Evolutionary conservation across 2,888 invertebrate genomes (phyloP).

Genomic region (Acheta domesticus): DNA sequence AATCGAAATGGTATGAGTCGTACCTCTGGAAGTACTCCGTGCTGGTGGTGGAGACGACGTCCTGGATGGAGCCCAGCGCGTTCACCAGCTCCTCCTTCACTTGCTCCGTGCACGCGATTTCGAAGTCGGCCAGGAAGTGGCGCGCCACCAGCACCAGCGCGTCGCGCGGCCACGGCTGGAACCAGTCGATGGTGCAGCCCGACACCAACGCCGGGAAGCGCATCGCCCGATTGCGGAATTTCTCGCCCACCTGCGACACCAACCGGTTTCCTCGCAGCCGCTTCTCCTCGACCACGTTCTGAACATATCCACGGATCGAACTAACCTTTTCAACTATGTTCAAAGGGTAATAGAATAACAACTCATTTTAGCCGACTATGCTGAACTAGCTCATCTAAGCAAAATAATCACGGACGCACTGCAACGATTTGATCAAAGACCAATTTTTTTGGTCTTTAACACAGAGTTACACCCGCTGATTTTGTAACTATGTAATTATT

Average conservation of each 20-base stretch:
- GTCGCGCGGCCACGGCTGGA: slow-evolving; percentile 96
- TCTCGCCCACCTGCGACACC: slow-evolving; percentile 78
- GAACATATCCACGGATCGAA: not conserved
- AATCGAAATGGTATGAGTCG: not conserved
- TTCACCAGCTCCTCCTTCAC: slow-evolving; percentile 84
- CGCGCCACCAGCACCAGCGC: slow-evolving; percentile 88
- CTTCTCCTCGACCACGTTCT: not conserved
- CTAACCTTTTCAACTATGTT: not conserved
- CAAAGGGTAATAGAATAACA: not conserved
- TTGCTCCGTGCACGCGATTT: slow-evolving; percentile 78
- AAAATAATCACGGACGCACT: no score
- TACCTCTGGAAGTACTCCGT: slow-evolving; percentile 78
- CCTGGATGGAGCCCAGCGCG: slow-evolving; percentile 90
- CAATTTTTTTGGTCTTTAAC: no score
- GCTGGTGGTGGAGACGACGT: slow-evolving; percentile 82
- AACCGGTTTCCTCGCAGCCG: not conserved
- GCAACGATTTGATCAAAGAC: no score
- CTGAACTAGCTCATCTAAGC: no score
- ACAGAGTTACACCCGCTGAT: no score
- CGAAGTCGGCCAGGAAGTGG: slow-evolving; percentile 85
- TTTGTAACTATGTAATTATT: no score
- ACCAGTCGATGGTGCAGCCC: slow-evolving; percentile 98
- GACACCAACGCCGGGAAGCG: slow-evolving; percentile 93
- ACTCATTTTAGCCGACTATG: no score
- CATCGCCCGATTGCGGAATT: slow-evolving; percentile 84